A percentile compares a stretch with the other conserved stretches of the same genome.
These are phyloP conservation scores for Erannis defoliaria DNA, from an alignment of 2,888 invertebrate genomes.

Conservation along the genomic window DNA sequence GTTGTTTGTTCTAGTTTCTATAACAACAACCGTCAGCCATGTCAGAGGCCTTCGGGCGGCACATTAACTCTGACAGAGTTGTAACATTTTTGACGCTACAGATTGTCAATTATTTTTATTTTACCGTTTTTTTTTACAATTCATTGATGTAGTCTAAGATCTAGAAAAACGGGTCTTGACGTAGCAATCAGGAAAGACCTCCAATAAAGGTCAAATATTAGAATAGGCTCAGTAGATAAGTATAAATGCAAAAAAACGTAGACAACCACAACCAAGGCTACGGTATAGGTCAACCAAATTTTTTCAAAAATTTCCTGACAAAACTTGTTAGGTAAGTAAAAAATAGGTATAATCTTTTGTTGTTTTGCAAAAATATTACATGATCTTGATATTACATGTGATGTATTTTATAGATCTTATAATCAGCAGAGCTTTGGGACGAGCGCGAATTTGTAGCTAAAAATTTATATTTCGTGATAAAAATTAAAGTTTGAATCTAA, in stretches of 20 bases:
- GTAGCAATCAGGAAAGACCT: background rate
- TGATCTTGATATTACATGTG: no score
- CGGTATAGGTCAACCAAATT: background rate
- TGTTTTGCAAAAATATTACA: background rate
- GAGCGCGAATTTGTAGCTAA: background rate
- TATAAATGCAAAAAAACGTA: background rate
- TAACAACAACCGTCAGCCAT: no score
- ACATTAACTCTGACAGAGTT: background rate
- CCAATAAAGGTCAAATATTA: background rate
- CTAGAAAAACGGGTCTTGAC: background rate
- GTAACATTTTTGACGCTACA: background rate
- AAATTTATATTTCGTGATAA: background rate
- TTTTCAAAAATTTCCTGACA: background rate
- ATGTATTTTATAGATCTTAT: background rate
- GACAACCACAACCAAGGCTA: background rate
- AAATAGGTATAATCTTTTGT: no score
- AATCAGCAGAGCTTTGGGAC: background rate
- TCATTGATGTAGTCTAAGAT: background rate
- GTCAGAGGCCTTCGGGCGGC: no score
- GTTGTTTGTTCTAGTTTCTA: no score
- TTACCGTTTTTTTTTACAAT: background rate
- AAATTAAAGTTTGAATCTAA: background rate
- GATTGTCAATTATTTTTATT: background rate
- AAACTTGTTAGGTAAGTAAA: no score
- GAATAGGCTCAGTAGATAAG: background rate